Base-by-base conservation (phyloP, 2,888 invertebrate genomes). In the Drosophila fungiperda region DNA sequence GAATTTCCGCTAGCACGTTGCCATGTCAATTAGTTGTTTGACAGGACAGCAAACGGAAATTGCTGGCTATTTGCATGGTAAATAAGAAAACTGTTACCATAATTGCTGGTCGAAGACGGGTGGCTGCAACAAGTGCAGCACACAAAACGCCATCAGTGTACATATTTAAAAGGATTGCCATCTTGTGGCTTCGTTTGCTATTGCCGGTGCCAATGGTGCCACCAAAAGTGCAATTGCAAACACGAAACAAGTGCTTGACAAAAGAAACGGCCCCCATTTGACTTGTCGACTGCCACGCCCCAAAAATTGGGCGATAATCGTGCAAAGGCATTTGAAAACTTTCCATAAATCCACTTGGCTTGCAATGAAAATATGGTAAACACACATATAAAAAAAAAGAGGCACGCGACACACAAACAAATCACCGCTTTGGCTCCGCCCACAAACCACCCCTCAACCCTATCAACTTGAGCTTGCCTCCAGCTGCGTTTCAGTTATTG, bases 11-110 rank as follows among this genome's bases (percentile, higher is more conserved):
- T 68, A 62, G 65, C 74, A 78, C 58, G 73, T 86, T 82, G 72
- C 74, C 61, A 81, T 74, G 87, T 88, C 84, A 88, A 85, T 85
- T 85, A 85, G 84, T 79, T 74, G 68, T 64, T 83, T 80, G 82
- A 86, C 88, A 87, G 78, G 58, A 84, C 88, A 85, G 61, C 61
- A 61, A 88, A 83, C 87, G 85, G 87, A 85, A 89, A 85, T 87
- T 78, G 89, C 81, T 85, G 67, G 71, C 87, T 70, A 78, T 81
- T 78, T 80, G 57, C 82, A 68, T 71, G 63, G 65, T 64, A 77
- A 76, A 77, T 72, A 80, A 62, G 73, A 68, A 55, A 61, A 58
- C 64, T 54, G 72, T 40, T 62, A 61, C 60, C 60, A 60, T 73
- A 82, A 79, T 71, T 76, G 63, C 75, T 59, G 45, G 71, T 53